These are phyloP conservation scores for Oryzias dopingdopingensis DNA, from an alignment of 2,797 vertebrate genomes.

Conservation along the genomic window DNA sequence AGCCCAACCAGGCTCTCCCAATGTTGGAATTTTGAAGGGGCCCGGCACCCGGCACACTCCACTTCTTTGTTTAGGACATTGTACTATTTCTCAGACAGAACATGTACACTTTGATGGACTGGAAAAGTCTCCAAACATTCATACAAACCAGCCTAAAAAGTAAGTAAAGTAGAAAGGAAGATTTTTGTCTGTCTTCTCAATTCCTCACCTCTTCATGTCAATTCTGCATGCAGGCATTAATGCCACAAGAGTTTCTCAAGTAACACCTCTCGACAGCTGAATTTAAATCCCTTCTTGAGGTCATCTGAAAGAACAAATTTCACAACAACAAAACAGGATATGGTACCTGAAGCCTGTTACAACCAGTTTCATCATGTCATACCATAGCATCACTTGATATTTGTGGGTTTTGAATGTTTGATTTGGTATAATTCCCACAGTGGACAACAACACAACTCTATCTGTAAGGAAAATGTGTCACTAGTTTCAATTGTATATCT, in stretches of 20 bases:
- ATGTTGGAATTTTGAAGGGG: no score
- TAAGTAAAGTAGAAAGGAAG: conserved; percentile 78
- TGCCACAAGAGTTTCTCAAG: conserved; percentile 61
- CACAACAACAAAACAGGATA: conserved; percentile 44
- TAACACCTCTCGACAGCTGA: conserved; percentile 61
- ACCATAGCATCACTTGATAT: conserved; percentile 44
- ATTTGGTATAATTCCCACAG: conserved; percentile 26
- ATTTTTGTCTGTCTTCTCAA: conserved; percentile 78
- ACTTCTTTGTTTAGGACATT: conserved; percentile 70
- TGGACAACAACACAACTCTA: neutral
- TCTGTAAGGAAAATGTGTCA: conserved; percentile 4
- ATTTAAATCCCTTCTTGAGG: conserved; percentile 62
- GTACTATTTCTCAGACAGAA: conserved; percentile 54
- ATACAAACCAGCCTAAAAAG: conserved; percentile 69
- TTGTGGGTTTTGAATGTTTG: conserved; percentile 47
- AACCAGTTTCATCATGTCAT: conserved; percentile 69
- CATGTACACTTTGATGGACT: conserved; percentile 37
- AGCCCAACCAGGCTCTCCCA: no score
- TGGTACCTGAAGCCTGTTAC: conserved; percentile 70
- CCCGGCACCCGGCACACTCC: no score
- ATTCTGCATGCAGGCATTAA: conserved; percentile 74
- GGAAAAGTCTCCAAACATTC: conserved; percentile 42
- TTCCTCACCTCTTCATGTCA: conserved; percentile 68
- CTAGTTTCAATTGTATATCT: neutral
- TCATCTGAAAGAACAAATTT: conserved; percentile 18